Base-by-base conservation (phyloP, 2,113 vertebrate species). In the Miniopterus natalensis region DNA sequence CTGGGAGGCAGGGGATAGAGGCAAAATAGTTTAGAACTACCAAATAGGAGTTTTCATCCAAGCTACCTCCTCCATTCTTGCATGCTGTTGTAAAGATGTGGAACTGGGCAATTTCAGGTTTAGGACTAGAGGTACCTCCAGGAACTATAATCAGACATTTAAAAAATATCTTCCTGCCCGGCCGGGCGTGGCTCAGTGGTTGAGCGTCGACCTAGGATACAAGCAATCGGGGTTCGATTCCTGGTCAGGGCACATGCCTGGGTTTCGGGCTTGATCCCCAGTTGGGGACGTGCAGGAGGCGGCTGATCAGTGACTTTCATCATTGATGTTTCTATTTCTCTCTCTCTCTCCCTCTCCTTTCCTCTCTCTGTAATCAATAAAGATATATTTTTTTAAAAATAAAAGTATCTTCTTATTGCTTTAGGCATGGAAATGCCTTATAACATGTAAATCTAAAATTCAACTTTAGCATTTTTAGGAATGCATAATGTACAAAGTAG, bases 71-170 rank as follows among this genome's bases (percentile, higher is more conserved):
- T 7, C 40, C 40, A 75, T 92, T 87, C 31, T 73, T 88, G 9
- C 45, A 89, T 36, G 3, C 51, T 71, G 10, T 73, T 91, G 80
- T 84, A 63, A 90, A 90, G 59, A 90, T 74, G 49, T 81, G 18
- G 4, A 85, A 20, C 20, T 70, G 29, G 20, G 59, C 40, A 88
- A 53, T 80, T 75, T 89, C 36, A 63, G 5, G 45, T 95, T 86
- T 92, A 79, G 71, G 42, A 92, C 36, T 49, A 71, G 40, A 77
- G 31, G 12, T 89, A 79, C 21, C 59, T 96, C 79, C 65, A 74
- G 74, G 27, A 86, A 91, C 61, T 89, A 85, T 86, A 88, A 84
- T 88, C 73, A 93, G 31, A 83, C 45, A 84, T 75, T 70, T 47
- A 84, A 80, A 70, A 92, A 63, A 92, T 42, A 36, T 73, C 68